Evolutionary conservation across 1,140 invertebrate species (phyloP).

Genomic region (Papilio polytes): DNA sequence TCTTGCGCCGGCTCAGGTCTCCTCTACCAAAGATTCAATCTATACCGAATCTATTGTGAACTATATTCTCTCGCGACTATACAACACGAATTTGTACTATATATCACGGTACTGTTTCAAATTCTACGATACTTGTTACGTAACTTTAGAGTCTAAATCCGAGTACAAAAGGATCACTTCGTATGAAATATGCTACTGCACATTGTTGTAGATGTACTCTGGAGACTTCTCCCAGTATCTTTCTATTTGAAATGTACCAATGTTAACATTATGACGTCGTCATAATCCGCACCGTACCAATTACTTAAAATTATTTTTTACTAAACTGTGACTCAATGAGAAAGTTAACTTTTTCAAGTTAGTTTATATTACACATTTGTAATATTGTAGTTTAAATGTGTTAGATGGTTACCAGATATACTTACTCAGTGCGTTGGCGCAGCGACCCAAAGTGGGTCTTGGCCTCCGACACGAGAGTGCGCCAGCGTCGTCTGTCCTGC

Average conservation of each 20-base stretch:
- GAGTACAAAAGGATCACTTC: slow-evolving; percentile 29
- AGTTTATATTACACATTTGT: too few species aligned
- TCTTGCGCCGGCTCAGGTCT: slow-evolving; percentile 66
- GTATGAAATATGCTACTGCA: slow-evolving; percentile 32
- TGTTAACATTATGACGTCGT: not conserved
- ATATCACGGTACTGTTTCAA: slow-evolving; percentile 29
- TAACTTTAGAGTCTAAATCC: slow-evolving; percentile 27
- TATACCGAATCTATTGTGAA: slow-evolving; percentile 70
- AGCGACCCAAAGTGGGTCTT: too few species aligned
- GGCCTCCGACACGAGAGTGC: too few species aligned
- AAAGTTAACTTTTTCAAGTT: too few species aligned
- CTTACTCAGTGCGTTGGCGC: too few species aligned
- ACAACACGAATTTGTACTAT: slow-evolving; percentile 41
- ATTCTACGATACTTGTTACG: slow-evolving; percentile 37
- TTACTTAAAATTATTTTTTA: not conserved
- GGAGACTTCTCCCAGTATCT: not conserved
- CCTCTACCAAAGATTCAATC: slow-evolving; percentile 74
- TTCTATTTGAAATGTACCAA: not conserved
- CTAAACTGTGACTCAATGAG: not conserved
- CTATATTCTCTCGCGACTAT: slow-evolving; percentile 41
- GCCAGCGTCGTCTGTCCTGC: too few species aligned
- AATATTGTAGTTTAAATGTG: too few species aligned
- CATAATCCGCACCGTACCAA: not conserved
- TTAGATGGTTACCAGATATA: too few species aligned
- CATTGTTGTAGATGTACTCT: slow-evolving; percentile 5